These are phyloP conservation scores for Thysanoteuthis rhombus DNA, from an alignment of 2,888 invertebrate species.

Conservation along the genomic window DNA sequence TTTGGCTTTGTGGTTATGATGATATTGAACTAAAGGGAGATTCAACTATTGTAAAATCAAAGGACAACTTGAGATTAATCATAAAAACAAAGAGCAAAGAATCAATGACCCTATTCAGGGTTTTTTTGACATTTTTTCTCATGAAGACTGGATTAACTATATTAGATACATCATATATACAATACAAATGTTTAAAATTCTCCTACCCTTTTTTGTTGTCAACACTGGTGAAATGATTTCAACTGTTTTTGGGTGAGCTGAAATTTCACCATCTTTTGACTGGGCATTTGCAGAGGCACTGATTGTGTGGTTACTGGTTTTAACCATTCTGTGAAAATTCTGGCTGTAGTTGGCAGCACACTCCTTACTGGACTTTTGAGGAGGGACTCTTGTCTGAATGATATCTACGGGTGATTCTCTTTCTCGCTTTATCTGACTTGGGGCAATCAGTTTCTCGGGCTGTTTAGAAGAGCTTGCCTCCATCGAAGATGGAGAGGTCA, in stretches of 20 bases:
- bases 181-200: not conserved
- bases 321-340: not conserved
- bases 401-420: not conserved
- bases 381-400: not conserved
- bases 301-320: not conserved
- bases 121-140: no score
- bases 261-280: not conserved
- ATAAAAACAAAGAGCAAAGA: no score
- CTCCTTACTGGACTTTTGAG: not conserved
- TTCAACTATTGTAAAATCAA: no score
- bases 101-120: no score
- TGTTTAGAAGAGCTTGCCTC: not conserved
- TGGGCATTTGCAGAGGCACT: not conserved
- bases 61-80: no score
- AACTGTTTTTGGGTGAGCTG: not conserved
- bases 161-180: no score
- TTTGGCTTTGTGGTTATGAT: no score
- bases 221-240: not conserved
- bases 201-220: not conserved
- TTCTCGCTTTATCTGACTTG: not conserved
- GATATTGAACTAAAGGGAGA: no score
- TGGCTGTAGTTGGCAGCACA: not conserved
- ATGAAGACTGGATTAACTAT: no score
- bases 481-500: not conserved
- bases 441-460: not conserved